Evolutionary conservation across 2,113 vertebrate genomes (phyloP), one percentile per base, ranked within the genome.

Genomic region (Cromileptes altivelis): DNA sequence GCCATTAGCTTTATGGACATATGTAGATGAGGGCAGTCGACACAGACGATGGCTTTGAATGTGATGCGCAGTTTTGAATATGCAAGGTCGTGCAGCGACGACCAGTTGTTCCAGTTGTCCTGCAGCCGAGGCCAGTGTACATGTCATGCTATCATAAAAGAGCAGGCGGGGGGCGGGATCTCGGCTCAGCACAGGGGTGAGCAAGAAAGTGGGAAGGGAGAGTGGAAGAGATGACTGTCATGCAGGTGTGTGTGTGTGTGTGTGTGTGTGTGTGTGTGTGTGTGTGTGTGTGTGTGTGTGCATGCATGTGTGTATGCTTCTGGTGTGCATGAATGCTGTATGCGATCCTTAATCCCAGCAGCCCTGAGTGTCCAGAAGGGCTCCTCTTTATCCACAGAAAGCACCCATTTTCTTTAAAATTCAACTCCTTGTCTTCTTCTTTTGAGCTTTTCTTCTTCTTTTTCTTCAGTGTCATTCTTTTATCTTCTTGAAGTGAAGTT

Each of bases 71-170:
- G 62, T 83, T 90, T 81, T 93, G 79, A 90, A 86, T 88, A 75
- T 75, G 78, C 67, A 67, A 95, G 96, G 94, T 94, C 89, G 75
- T 86, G 95, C 95, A 94, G 93, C 94, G 92, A 95, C 93, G 97
- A 98, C 96, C 96, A 95, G 96, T 97, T 97, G 96, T 97, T 97
- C 96, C 96, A 96, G 97, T 97, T 96, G 96, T 94, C 93, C 94
- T 94, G 95, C 96, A 88, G 67, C 69, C 55, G 45, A 92, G 92
- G 81, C 93, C 91, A 88, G 90, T 84, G 53, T 82, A 82, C 83
- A 62, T 92, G 92, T 95, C 89, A 84, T 73, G 87, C 79, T 90
- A 85, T 88, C 88, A 77, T 89, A 86, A 74, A 89, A 71, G 81
- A 84, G 80, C 45, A 21, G 73, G 78, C 27, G 11, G 82, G 62